phyloP scores from a whole-genome alignment of 2,797 vertebrate genomes.

The Hylomyscus alleni region DNA sequence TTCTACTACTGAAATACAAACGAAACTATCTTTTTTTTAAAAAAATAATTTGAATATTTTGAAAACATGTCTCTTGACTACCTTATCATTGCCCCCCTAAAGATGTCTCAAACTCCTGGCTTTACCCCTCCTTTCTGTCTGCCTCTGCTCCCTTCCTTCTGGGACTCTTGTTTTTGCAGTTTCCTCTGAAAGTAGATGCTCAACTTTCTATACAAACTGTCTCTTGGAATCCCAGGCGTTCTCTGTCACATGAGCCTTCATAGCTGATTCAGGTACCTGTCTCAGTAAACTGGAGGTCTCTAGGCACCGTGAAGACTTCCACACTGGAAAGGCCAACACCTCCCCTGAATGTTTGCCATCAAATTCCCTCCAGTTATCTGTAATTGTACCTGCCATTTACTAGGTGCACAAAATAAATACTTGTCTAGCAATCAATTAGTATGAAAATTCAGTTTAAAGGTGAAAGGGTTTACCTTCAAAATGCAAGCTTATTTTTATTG shows the following conservation, averaged over 20 bases:
- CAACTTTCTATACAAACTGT: neutral
- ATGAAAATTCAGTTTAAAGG: conserved; percentile 33
- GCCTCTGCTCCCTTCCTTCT: neutral
- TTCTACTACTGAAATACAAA: neutral
- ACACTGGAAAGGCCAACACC: neutral
- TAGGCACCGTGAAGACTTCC: neutral
- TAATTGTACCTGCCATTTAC: neutral
- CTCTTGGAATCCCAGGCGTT: neutral
- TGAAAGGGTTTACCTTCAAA: neutral
- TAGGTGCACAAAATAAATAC: neutral
- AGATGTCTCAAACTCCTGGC: neutral
- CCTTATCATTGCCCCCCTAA: neutral
- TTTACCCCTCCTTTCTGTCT: neutral
- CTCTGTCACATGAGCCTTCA: neutral
- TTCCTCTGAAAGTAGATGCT: neutral
- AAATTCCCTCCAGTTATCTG: neutral
- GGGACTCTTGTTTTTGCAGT: neutral
- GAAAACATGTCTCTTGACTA: neutral
- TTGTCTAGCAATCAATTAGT: neutral
- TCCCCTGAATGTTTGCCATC: neutral
- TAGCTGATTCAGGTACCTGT: neutral
- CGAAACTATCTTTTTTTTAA: neutral
- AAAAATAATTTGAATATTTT: neutral
- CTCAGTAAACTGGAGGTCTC: neutral
- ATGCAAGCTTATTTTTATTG: neutral